Evolutionary conservation across 2,888 invertebrate genomes (phyloP).

Genomic region (Drosophila anomelani): DNA sequence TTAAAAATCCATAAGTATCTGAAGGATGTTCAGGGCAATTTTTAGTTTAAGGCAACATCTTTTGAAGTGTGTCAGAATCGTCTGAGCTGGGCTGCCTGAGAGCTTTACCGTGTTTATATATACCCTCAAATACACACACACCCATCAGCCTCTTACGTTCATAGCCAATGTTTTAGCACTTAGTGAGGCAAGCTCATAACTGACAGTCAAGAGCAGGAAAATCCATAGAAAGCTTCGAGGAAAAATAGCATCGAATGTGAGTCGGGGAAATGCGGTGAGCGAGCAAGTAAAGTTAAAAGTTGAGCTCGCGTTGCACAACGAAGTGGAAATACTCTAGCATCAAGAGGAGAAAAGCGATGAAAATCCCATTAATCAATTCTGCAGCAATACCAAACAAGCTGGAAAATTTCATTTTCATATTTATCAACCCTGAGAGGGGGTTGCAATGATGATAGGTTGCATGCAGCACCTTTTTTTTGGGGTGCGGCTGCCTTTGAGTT

Average conservation of each 20-base stretch:
- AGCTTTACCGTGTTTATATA: slow-evolving; percentile 33
- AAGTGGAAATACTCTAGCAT: slow-evolving; percentile 24
- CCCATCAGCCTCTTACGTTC: slow-evolving; percentile 4
- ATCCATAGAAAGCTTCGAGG: slow-evolving; percentile 23
- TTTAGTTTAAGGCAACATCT: slow-evolving; percentile 22
- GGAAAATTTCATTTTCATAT: slow-evolving; percentile 81
- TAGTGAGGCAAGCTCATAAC: slow-evolving; percentile 32
- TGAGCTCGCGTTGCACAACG: slow-evolving; percentile 11
- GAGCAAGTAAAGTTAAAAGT: slow-evolving; percentile 5
- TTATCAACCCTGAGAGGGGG: slow-evolving; percentile 37
- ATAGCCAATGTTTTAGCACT: slow-evolving; percentile 38
- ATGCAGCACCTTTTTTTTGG: slow-evolving; percentile 70
- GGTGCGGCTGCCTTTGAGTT: slow-evolving; percentile 42
- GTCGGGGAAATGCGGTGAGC: background rate
- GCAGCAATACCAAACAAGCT: slow-evolving; percentile 81
- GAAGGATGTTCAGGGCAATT: slow-evolving; percentile 2
- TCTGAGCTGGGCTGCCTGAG: slow-evolving; percentile 15
- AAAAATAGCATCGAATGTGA: slow-evolving; percentile 9
- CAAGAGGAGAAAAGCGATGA: slow-evolving; percentile 57
- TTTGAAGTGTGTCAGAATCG: slow-evolving; percentile 17
- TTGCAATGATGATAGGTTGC: slow-evolving; percentile 66
- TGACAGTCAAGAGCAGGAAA: slow-evolving; percentile 24
- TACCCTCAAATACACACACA: background rate
- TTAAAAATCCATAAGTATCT: slow-evolving; percentile 5
- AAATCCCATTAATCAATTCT: slow-evolving; percentile 81